phyloP scores from a whole-genome alignment of 2,888 invertebrate genomes.

The Rambutsinella grinnellia region DNA sequence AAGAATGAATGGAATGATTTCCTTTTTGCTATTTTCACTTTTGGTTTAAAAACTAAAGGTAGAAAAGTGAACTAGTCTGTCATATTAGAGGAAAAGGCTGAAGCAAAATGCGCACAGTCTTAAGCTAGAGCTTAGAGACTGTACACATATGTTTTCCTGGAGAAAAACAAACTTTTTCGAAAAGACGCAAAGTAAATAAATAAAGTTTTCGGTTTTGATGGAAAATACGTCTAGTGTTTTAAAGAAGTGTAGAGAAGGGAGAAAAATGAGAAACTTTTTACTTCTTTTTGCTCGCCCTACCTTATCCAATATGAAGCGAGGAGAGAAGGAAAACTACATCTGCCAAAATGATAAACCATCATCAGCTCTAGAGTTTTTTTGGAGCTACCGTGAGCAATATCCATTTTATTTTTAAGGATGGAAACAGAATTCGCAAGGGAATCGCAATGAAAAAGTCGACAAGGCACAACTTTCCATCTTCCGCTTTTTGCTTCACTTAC shows the following conservation, averaged over 20 bases:
- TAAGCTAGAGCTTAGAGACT: background rate
- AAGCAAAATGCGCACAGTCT: background rate
- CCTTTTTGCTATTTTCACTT: background rate
- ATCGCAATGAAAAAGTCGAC: background rate
- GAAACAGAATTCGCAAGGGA: background rate
- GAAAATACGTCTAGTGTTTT: background rate
- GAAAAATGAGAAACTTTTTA: background rate
- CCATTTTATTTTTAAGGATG: background rate
- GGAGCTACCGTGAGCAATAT: too few species aligned
- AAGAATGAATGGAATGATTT: background rate
- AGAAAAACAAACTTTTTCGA: background rate
- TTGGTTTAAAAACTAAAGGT: too few species aligned
- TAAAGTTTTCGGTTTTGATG: background rate
- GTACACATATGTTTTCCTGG: background rate
- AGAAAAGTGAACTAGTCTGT: too few species aligned
- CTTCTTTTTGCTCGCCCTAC: background rate
- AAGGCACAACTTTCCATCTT: background rate
- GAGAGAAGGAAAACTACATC: background rate
- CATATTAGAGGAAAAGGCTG: too few species aligned
- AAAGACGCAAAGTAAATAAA: background rate
- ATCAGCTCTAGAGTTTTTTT: background rate
- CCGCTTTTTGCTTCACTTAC: background rate
- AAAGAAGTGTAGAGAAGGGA: background rate
- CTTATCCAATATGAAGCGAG: background rate
- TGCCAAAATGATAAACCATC: conserved; percentile 12